A percentile compares a stretch with the other conserved stretches of the same genome.
Evolutionary conservation across 2,888 invertebrate species (phyloP).

Genomic region (Chromoteleia sp.): DNA sequence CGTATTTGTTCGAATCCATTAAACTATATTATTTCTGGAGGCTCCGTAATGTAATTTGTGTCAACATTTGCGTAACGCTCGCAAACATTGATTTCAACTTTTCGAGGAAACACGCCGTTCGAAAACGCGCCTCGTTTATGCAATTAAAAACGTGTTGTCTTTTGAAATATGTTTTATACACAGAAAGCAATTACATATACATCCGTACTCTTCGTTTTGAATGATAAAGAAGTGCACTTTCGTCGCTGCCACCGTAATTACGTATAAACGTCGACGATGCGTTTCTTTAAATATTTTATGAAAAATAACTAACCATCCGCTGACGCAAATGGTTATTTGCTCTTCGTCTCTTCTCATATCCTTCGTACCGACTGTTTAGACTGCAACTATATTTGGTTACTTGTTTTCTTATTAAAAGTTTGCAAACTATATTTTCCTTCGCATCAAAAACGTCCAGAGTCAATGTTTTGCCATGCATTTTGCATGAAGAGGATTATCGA

Average conservation of each 20-base stretch:
- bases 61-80: slow-evolving; percentile 50
- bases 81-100: slow-evolving; percentile 49
- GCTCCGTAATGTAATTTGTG: slow-evolving; percentile 56
- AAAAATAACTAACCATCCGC: slow-evolving; percentile 17
- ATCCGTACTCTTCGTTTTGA: slow-evolving; percentile 22
- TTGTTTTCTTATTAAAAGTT: slow-evolving; percentile 41
- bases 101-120: slow-evolving; percentile 40
- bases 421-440: slow-evolving; percentile 35
- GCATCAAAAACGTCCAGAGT: slow-evolving; percentile 25
- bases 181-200: slow-evolving; percentile 42
- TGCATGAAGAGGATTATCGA: slow-evolving; percentile 26
- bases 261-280: not conserved
- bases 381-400: slow-evolving; percentile 19
- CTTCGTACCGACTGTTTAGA: slow-evolving; percentile 27
- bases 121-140: slow-evolving; percentile 32
- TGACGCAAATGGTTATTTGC: too few species aligned
- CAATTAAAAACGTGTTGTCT: slow-evolving; percentile 49
- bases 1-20: slow-evolving; percentile 53
- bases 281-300: slow-evolving; percentile 16
- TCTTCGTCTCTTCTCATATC: slow-evolving; percentile 7
- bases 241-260: slow-evolving; percentile 12
- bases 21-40: slow-evolving; percentile 57
- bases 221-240: slow-evolving; percentile 26
- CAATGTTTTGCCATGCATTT: slow-evolving; percentile 41
- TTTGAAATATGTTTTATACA: slow-evolving; percentile 41